phyloP scores from a whole-genome alignment of 2,797 vertebrate species.

The Zalophus californianus region DNA sequence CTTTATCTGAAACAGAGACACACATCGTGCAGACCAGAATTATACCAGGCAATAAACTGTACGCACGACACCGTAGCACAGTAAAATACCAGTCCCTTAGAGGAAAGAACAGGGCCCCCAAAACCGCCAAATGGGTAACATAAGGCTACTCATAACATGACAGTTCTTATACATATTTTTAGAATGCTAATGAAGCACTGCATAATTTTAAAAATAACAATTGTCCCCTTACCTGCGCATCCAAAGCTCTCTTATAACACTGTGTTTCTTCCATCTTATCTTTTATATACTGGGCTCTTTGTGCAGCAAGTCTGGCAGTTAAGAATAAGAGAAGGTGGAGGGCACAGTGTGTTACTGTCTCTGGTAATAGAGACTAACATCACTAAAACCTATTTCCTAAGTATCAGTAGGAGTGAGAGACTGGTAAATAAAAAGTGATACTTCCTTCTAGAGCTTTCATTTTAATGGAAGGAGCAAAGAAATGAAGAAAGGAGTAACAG shows the following conservation, averaged over 20 bases:
- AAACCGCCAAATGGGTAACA: background rate
- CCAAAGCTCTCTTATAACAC: slow-evolving; percentile 88
- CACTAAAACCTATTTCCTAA: background rate
- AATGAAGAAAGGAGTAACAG: background rate
- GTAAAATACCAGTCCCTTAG: background rate
- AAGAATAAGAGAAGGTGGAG: background rate
- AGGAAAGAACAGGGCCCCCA: background rate
- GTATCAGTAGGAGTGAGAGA: background rate
- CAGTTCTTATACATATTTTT: background rate
- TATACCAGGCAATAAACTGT: background rate
- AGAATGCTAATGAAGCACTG: background rate
- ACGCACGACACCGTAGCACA: background rate
- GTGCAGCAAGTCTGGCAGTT: slow-evolving; percentile 85
- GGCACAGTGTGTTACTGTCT: background rate
- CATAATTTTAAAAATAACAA: background rate
- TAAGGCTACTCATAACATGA: background rate
- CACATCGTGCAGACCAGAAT: background rate
- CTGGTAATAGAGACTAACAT: background rate
- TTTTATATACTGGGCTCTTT: slow-evolving; percentile 87
- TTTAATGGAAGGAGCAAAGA: background rate
- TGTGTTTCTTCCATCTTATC: slow-evolving; percentile 85
- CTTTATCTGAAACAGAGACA: slow-evolving; percentile 79
- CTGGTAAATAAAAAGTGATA: background rate
- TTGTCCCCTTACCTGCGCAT: slow-evolving; percentile 87
- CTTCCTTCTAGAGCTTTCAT: background rate